Percentiles rank a stretch among this genome's conserved stretches.
phyloP scores from a whole-genome alignment of 2,888 invertebrate genomes.

The Gari tellinella region DNA sequence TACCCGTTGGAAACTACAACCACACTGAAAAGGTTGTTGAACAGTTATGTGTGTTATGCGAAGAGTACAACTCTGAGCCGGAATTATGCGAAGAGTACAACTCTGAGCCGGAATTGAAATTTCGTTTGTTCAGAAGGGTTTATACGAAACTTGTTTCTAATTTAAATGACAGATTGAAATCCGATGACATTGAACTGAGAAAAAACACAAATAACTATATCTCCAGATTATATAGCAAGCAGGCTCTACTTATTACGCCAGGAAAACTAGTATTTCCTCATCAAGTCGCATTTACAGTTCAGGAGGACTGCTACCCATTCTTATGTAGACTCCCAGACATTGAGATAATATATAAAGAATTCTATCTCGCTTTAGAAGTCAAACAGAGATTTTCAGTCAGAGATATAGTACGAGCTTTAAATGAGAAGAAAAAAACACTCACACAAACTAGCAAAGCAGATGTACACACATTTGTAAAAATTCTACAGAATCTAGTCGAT shows the following conservation, averaged over 20 bases:
- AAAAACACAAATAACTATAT: not conserved
- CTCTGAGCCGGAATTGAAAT: too few relatives aligned
- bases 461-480: slow-evolving; percentile 13
- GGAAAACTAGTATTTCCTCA: slow-evolving; percentile 1
- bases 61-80: slow-evolving; percentile 7
- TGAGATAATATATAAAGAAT: not conserved
- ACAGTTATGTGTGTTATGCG: slow-evolving; percentile 6
- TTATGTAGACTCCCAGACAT: slow-evolving; percentile 4
- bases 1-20: not conserved
- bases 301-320: slow-evolving; percentile 20
- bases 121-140: too few relatives aligned
- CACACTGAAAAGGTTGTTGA: slow-evolving; percentile 7
- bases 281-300: slow-evolving; percentile 14
- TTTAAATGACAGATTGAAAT: not conserved
- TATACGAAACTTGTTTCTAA: too few relatives aligned
- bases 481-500: slow-evolving; percentile 27
- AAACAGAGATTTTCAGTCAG: not conserved
- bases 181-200: not conserved
- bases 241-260: slow-evolving; percentile 4
- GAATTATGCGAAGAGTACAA: not conserved
- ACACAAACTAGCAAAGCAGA: slow-evolving; percentile 5
- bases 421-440: slow-evolving; percentile 3
- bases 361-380: slow-evolving; percentile 25
- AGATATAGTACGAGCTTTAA: slow-evolving; percentile 11
- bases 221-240: not conserved